Percentiles rank a stretch among this genome's conserved stretches.
phyloP scores from a whole-genome alignment of 1,140 invertebrate genomes.

The Sinella curviseta region DNA sequence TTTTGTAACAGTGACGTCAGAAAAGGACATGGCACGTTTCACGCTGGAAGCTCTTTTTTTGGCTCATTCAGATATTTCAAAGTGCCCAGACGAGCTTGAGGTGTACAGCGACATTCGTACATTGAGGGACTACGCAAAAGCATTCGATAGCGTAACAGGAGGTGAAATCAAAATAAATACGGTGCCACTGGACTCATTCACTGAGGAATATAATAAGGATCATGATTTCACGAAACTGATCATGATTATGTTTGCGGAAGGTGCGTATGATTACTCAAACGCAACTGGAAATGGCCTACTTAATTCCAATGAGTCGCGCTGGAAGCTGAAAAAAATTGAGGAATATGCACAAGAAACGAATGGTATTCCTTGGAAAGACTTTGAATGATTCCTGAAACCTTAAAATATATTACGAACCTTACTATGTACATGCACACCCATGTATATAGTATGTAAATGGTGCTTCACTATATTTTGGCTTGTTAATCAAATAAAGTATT shows the following conservation, averaged over 20 bases:
- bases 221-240: neutral
- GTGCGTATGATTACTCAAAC: neutral
- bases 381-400: neutral
- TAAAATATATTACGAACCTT: no score
- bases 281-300: neutral
- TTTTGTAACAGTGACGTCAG: neutral
- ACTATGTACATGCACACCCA: no score
- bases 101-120: constrained; percentile 12
- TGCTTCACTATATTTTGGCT: no score
- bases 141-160: neutral
- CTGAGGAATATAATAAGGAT: neutral
- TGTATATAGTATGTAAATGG: no score
- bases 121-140: constrained; percentile 4
- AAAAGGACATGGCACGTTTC: neutral
- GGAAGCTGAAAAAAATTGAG: constrained; percentile 16
- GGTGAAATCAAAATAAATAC: neutral
- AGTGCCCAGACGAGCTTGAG: neutral
- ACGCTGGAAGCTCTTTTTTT: neutral
- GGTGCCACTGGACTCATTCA: neutral
- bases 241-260: constrained; percentile 9
- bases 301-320: neutral
- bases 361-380: constrained; percentile 5
- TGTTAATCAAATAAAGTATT: no score
- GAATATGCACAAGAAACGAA: constrained; percentile 16
- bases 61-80: neutral